Evolutionary conservation across 2,888 invertebrate genomes (phyloP), one percentile per base, ranked within the genome.

Genomic region (Leptopilina syphax): DNA sequence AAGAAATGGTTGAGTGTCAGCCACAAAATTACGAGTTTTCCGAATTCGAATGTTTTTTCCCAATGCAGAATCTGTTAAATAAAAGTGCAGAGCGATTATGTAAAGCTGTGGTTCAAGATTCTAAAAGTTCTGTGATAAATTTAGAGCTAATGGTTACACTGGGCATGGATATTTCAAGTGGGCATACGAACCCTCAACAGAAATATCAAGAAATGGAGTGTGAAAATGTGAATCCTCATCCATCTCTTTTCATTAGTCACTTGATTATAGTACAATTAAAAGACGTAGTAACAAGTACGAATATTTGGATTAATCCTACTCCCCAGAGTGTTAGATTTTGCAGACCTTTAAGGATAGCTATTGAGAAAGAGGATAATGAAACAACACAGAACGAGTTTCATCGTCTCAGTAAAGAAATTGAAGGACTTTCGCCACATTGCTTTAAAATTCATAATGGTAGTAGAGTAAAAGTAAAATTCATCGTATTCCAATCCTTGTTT

Each of bases 61-160:
- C 65, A 27, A 13, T 65, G n/a, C 65, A 65, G n/a, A 34, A 13
- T 65, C 65, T 65, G 24, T 65, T 65, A 34, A 65, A 65, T 13
- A 65, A 65, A 65, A 65, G 12, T 65, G 65, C 34, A 65, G 65
- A 65, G 34, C 65, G 65, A 12, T n/a, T 65, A 12, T 65, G 65
- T 34, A 9, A 65, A 27, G 34, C 24, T 65, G 65, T 65, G 24
- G 65, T n/a, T 27, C 10, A 1, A 65, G 24, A 65, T 34, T 65
- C 13, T 10, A n/a, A 65, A 65, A 65, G 13, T 13, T 54, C 5
- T 12, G 12, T 54, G 54, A 9, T 54, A 54, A 54, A 54, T 12
- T 65, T 65, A 65, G 65, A 65, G 9, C 34, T 65, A 12, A 27
- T n/a, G 10, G 65, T 34, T 34, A 65, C 65, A 27, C 9, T 65